phyloP scores from a whole-genome alignment of 2,113 vertebrate species.

The Tragelaphus strepsiceros region DNA sequence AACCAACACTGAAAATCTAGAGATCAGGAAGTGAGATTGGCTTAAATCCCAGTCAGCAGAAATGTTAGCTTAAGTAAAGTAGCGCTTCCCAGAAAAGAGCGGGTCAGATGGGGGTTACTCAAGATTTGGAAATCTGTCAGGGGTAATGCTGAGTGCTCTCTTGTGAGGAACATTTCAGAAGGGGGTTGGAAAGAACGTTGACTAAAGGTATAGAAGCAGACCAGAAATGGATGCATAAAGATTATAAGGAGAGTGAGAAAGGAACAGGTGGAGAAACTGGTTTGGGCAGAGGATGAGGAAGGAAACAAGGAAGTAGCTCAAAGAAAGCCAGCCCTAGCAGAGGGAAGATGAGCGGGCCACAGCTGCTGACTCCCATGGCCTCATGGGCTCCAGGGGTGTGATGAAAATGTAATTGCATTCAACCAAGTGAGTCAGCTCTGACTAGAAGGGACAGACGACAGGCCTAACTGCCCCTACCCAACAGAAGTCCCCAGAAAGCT shows the following conservation, averaged over 20 bases:
- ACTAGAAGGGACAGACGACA: neutral
- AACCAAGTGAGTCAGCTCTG: neutral
- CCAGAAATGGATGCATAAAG: neutral
- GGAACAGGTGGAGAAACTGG: neutral
- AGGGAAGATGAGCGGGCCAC: too few relatives aligned
- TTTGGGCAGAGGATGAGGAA: neutral
- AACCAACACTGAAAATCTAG: neutral
- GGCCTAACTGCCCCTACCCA: neutral
- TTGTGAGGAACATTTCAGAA: neutral
- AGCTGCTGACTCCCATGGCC: too few relatives aligned
- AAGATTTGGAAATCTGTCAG: neutral
- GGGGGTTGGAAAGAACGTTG: neutral
- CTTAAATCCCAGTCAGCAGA: neutral
- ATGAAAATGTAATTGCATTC: neutral
- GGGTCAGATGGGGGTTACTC: neutral
- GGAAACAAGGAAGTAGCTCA: neutral
- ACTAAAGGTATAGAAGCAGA: neutral
- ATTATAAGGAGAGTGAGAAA: neutral
- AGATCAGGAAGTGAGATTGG: neutral
- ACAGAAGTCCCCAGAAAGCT: neutral
- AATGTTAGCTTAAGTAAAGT: neutral
- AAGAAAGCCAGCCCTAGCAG: neutral
- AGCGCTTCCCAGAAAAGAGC: neutral
- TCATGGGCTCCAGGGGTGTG: neutral
- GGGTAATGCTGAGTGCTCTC: neutral